Percentiles rank a stretch among this genome's conserved stretches.
phyloP scores from a whole-genome alignment of 2,113 vertebrate genomes.

The Pagrus major region DNA sequence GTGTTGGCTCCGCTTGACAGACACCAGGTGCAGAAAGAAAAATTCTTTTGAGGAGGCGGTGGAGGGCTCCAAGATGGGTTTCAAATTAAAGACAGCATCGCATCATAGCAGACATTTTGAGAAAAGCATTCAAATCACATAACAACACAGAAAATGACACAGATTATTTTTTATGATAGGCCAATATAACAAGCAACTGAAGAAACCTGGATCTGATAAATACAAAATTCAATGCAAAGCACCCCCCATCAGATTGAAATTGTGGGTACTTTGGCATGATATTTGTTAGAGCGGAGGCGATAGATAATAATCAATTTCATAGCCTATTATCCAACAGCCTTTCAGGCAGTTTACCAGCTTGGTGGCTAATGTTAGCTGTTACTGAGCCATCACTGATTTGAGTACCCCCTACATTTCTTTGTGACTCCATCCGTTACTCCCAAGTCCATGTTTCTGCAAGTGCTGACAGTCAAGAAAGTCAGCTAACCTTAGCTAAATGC shows the following conservation, averaged over 20 bases:
- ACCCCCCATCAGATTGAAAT: neutral
- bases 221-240: too few relatives aligned
- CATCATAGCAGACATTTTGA: slow-evolving; percentile 1
- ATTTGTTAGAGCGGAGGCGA: neutral
- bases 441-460: neutral
- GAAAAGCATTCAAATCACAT: slow-evolving; percentile 8
- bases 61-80: slow-evolving; percentile 19
- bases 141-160: neutral
- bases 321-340: neutral
- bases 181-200: neutral
- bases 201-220: too few relatives aligned
- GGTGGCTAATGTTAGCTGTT: neutral
- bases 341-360: neutral
- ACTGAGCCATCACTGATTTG: neutral
- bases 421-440: neutral
- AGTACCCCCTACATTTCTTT: neutral
- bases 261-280: neutral
- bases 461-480: neutral
- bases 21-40: slow-evolving; percentile 79
- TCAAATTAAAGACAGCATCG: slow-evolving; percentile 9
- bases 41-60: slow-evolving; percentile 16
- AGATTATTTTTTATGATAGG: neutral
- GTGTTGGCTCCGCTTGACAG: slow-evolving; percentile 78
- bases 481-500: neutral
- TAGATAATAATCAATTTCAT: neutral